Conservation (phyloP, 2,113 vertebrate species). For the Ciconia maguari region DNA sequence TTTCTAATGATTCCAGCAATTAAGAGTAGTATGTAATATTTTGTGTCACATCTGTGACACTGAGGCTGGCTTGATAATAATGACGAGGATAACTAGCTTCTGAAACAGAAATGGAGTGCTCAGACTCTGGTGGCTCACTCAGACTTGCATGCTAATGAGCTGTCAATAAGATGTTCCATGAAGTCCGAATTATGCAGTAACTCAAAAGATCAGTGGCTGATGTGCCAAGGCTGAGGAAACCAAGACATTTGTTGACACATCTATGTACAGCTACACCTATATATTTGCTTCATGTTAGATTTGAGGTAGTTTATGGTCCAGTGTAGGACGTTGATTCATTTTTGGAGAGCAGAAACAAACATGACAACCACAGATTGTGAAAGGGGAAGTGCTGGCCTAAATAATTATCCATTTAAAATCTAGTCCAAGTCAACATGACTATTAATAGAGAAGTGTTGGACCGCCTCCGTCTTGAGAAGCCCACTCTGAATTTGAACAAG, state of each 20-base stretch:
- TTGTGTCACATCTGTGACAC: neutral
- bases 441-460: neutral
- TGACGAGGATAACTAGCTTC: neutral
- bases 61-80: neutral
- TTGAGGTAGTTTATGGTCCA: neutral
- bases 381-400: neutral
- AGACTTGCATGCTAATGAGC: neutral
- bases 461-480: neutral
- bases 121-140: neutral
- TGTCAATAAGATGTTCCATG: neutral
- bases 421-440: neutral
- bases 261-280: neutral
- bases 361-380: neutral
- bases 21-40: neutral
- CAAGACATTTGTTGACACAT: neutral
- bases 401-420: neutral
- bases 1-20: neutral
- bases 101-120: neutral
- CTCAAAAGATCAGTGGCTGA: neutral
- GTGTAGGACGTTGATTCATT: neutral
- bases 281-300: neutral
- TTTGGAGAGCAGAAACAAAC: neutral
- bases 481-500: neutral
- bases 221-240: neutral
- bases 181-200: neutral